A percentile compares a stretch with the other conserved stretches of the same genome.
Evolutionary conservation across 2,113 vertebrate genomes (phyloP).

Genomic region (Neogobius melanostomus): DNA sequence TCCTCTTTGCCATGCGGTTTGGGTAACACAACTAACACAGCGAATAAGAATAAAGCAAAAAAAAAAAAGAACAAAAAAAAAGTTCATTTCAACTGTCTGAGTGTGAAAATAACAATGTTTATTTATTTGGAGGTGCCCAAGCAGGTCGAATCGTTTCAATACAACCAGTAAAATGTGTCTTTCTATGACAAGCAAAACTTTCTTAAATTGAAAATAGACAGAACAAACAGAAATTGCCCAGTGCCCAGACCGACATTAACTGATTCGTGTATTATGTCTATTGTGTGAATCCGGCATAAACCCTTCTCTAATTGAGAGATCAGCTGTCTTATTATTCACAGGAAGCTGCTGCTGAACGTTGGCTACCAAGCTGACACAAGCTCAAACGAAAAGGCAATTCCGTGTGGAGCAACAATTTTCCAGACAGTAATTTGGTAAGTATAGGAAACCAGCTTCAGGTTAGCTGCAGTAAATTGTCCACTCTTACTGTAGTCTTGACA

Average conservation of each 20-base stretch:
- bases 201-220: too few relatives aligned
- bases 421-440: conserved; percentile 23
- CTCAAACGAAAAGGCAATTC: conserved; percentile 31
- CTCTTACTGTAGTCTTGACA: conserved; percentile 36
- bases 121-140: conserved; percentile 1
- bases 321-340: conserved; percentile 13
- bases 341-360: conserved; percentile 3
- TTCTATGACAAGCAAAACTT: conserved; percentile 8
- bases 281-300: neutral
- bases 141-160: conserved; percentile 4
- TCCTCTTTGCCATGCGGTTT: conserved; percentile 1
- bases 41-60: neutral
- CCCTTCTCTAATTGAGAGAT: conserved; percentile 7
- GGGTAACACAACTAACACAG: neutral
- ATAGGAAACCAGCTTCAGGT: conserved; percentile 17
- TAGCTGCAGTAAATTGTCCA: conserved; percentile 35
- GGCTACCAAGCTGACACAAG: conserved; percentile 11
- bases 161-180: conserved; percentile 3
- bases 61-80: neutral
- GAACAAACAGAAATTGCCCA: too few relatives aligned
- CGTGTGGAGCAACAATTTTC: conserved; percentile 29
- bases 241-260: too few relatives aligned
- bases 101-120: neutral
- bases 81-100: neutral
- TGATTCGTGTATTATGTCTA: too few relatives aligned